phyloP scores from a whole-genome alignment of 2,113 vertebrate species.

The Tympanuchus pallidicinctus region DNA sequence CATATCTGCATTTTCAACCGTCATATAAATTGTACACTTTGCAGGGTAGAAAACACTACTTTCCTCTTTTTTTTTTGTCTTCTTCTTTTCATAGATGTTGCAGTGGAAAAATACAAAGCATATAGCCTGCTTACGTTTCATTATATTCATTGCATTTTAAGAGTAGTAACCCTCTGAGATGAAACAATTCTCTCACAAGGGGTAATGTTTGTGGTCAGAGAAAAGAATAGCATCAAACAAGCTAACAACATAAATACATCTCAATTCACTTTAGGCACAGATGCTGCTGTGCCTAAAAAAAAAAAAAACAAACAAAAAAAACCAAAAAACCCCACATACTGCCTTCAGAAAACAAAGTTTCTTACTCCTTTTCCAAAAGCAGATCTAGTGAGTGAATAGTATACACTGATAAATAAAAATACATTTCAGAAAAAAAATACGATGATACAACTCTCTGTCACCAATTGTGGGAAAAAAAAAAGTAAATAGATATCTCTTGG shows the following conservation, averaged over 20 bases:
- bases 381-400: conserved; percentile 2
- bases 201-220: not conserved
- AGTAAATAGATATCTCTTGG: not conserved
- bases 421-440: conserved; percentile 52
- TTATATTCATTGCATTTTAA: not conserved
- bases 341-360: conserved; percentile 28
- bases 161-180: not conserved
- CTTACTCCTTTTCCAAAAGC: conserved; percentile 60
- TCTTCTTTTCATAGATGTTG: not conserved
- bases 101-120: not conserved
- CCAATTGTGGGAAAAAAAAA: not conserved
- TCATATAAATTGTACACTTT: not conserved
- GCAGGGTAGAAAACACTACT: not conserved
- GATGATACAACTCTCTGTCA: not conserved
- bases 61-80: not conserved
- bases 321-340: not conserved
- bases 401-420: conserved; percentile 15
- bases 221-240: conserved; percentile 47
- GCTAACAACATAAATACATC: not conserved
- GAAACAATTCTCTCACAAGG: conserved; percentile 32
- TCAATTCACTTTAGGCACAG: conserved; percentile 9
- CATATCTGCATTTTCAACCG: not conserved
- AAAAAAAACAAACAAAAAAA: too few relatives aligned
- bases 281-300: not conserved
- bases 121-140: not conserved